Evolutionary conservation across 1,140 invertebrate genomes (phyloP).

Genomic region (Lethocerus indicus): DNA sequence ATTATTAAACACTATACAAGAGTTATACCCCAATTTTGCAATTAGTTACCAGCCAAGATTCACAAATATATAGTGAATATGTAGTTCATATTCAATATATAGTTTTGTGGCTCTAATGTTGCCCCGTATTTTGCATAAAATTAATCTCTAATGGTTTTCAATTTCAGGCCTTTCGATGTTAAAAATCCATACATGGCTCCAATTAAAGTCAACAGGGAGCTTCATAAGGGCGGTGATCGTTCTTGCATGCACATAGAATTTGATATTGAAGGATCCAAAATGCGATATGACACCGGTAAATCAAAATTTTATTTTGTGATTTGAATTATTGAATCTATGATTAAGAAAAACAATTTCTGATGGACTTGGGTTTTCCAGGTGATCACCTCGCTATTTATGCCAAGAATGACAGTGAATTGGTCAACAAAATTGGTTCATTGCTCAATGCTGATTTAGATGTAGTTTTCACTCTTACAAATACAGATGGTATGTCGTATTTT

Average conservation of each 20-base stretch:
- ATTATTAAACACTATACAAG: too few species aligned
- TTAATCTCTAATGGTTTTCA: neutral
- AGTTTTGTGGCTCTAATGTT: neutral
- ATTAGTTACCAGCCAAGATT: neutral
- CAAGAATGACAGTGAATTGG: conserved; percentile 65
- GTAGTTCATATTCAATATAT: neutral
- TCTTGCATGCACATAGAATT: conserved; percentile 98
- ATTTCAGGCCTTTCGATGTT: conserved; percentile 80
- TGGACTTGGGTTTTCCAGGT: conserved; percentile 37
- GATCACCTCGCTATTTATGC: conserved; percentile 97
- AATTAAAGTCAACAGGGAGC: conserved; percentile 71
- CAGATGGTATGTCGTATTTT: conserved; percentile 44
- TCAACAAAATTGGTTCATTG: conserved; percentile 71
- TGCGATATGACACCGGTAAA: conserved; percentile 65
- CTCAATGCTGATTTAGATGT: conserved; percentile 69
- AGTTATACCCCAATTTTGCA: neutral
- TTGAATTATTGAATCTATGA: neutral
- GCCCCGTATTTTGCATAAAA: neutral
- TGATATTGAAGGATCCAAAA: conserved; percentile 69
- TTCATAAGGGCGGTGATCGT: conserved; percentile 67
- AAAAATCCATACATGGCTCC: conserved; percentile 94
- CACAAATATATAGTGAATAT: neutral
- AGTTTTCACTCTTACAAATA: conserved; percentile 69
- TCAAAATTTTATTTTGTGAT: neutral
- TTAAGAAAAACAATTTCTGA: neutral